Evolutionary conservation across 2,888 invertebrate species (phyloP).

Genomic region (Orthosia cruda): DNA sequence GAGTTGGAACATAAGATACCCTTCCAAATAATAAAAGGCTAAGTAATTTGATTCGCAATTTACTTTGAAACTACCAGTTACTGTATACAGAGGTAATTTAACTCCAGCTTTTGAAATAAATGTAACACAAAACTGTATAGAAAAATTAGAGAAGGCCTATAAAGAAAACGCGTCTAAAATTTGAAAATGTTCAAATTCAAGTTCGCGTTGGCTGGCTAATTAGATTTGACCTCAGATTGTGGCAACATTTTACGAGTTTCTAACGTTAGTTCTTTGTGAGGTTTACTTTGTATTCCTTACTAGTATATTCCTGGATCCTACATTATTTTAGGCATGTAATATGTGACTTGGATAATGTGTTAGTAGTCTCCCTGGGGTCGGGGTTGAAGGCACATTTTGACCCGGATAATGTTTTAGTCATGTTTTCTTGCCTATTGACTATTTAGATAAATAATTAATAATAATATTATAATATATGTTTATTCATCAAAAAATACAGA

Average conservation of each 20-base stretch:
- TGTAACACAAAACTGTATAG: slow-evolving; percentile 2
- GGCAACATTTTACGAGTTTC: slow-evolving; percentile 20
- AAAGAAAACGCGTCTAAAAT: neutral
- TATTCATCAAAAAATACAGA: too few species aligned
- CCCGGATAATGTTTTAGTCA: slow-evolving; percentile 1
- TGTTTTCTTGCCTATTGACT: too few species aligned
- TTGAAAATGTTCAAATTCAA: slow-evolving; percentile 17
- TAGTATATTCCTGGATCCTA: slow-evolving; percentile 9
- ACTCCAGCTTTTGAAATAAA: slow-evolving; percentile 12
- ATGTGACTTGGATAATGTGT: slow-evolving; percentile 16
- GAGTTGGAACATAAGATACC: slow-evolving; percentile 10
- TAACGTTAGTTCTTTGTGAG: slow-evolving; percentile 17
- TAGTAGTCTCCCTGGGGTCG: neutral
- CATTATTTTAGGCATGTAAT: slow-evolving; percentile 33
- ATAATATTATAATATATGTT: too few species aligned
- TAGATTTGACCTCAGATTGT: slow-evolving; percentile 21
- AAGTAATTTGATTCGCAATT: slow-evolving; percentile 33
- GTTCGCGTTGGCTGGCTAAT: neutral
- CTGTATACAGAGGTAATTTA: neutral
- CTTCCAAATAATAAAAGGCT: neutral
- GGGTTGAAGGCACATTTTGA: slow-evolving; percentile 25
- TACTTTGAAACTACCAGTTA: slow-evolving; percentile 19
- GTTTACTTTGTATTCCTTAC: slow-evolving; percentile 26
- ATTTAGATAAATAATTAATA: too few species aligned
- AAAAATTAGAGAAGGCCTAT: neutral